phyloP scores from a whole-genome alignment of 2,113 vertebrate genomes.

The Natator depressus region DNA sequence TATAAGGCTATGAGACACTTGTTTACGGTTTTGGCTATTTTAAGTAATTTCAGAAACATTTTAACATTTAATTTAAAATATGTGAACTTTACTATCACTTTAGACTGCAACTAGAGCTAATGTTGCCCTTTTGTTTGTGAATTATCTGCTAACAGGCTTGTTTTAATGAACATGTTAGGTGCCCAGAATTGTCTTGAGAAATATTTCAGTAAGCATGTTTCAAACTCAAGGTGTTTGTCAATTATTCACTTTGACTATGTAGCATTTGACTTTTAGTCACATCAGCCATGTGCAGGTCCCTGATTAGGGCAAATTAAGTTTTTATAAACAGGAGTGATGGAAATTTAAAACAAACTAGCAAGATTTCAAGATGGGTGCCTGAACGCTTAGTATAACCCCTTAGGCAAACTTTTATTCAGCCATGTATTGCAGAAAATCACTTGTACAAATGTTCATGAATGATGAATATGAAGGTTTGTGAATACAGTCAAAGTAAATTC shows the following conservation, averaged over 20 bases:
- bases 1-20: background rate
- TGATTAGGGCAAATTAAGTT: background rate
- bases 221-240: fast-evolving
- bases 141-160: background rate
- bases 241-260: background rate
- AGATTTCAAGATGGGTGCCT: background rate
- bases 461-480: background rate
- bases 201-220: background rate
- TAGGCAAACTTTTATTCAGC: background rate
- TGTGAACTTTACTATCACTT: background rate
- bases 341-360: background rate
- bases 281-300: background rate
- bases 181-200: background rate
- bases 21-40: background rate
- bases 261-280: background rate
- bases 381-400: background rate
- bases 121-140: background rate
- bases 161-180: background rate
- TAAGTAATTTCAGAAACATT: background rate
- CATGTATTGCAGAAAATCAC: background rate
- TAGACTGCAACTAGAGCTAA: background rate
- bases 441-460: background rate
- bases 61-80: background rate
- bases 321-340: background rate
- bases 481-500: background rate